Evolutionary conservation across 2,113 vertebrate genomes (phyloP).

Genomic region (Cryptomyrus ogoouensis): DNA sequence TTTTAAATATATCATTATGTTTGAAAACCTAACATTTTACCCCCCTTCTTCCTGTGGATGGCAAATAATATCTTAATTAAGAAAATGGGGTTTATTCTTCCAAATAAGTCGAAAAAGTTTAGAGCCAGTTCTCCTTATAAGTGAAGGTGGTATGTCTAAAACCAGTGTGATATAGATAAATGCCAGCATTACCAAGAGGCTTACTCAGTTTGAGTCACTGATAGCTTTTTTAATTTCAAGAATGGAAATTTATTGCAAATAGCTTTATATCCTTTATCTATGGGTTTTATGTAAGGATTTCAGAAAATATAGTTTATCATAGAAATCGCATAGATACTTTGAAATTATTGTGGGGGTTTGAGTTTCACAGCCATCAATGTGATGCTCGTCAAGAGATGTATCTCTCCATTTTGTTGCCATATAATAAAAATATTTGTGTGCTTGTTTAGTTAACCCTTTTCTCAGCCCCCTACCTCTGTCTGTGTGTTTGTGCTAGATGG

Average conservation of each 20-base stretch:
- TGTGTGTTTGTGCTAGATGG: not conserved
- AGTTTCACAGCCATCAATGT: not conserved
- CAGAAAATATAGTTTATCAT: not conserved
- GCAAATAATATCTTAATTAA: not conserved
- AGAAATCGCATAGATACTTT: not conserved
- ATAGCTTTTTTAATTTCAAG: conserved; percentile 7
- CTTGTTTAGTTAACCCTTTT: not conserved
- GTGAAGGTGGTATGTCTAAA: not conserved
- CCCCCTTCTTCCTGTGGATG: not conserved
- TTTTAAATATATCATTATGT: too few relatives aligned
- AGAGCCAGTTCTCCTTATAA: not conserved
- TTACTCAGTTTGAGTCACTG: not conserved
- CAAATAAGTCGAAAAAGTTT: not conserved
- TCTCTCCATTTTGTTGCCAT: not conserved
- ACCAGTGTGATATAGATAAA: not conserved
- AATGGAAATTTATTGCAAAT: not conserved
- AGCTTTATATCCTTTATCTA: not conserved
- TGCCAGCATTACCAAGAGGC: not conserved
- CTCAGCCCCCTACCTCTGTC: not conserved
- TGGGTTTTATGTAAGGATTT: not conserved
- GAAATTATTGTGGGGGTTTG: not conserved
- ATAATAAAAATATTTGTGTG: not conserved
- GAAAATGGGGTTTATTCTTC: not conserved
- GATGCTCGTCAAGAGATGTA: not conserved
- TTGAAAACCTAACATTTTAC: not conserved